Evolutionary conservation across 2,113 vertebrate genomes (phyloP), one percentile per base, ranked within the genome.

Genomic region (Neogobius melanostomus): DNA sequence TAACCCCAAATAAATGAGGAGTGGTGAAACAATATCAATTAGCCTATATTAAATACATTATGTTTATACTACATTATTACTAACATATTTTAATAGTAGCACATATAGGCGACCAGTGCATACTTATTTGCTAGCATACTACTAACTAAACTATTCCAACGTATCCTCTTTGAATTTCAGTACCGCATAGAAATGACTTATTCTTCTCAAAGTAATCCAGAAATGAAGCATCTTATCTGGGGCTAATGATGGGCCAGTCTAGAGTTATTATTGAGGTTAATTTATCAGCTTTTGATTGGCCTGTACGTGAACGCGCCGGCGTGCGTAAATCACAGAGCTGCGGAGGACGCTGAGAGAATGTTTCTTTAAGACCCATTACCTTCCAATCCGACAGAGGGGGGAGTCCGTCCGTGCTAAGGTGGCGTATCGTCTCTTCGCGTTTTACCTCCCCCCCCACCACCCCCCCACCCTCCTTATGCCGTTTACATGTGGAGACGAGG

Each of bases 301-400:
- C 67, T 68, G 56, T 10, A 61, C 53, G 75, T 49, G 80, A 53
- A 72, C 68, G 82, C 49, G 83, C 69, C 71, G 42, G 79, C 74
- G 68, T 73, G 72, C 77, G 64, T 82, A 75, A 86, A 90, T 90
- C 88, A 87, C 83, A 82, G 85, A 73, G 85, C 85, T 88, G 90
- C 87, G 84, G 86, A 83, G 85, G 85, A 88, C 84, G 87, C 80
- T 81, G 87, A 87, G 89, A 88, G 87, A 90, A 84, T 92, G 92
- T 93, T 92, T 93, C 92, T 92, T 93, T 92, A 92, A 93, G 91
- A 93, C 79, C 88, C 88, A 90, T 91, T 91, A 92, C 90, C 91
- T 92, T 90, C 90, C 87, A 83, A 89, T 87, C 83, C 81, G 81
- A 80, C 85, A 79, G 87, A 15, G 59, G 87, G 82, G 87, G 85